Evolutionary conservation across 1,140 invertebrate species (phyloP), one percentile per base, ranked within the genome.

Genomic region (Cylas formicarius): DNA sequence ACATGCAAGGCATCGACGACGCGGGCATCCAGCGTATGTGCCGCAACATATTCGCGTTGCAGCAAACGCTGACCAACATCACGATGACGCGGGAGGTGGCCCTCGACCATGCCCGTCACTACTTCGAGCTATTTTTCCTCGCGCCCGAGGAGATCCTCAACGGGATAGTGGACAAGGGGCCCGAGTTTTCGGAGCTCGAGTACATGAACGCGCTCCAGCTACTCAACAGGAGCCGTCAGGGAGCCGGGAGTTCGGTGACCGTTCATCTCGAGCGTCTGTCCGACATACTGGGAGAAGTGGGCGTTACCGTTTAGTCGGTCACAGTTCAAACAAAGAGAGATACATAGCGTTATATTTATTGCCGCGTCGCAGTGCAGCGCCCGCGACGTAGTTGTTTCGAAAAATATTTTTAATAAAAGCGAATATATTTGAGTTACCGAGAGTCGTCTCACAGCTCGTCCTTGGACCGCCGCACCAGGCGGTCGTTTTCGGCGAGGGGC

Each of bases 61-160:
- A 92, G 58, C 87, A 91, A 64, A 86, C 84, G 13, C 62, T 92
- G 2, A 86, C 84, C 16, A 85, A 84, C 55, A 88, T 93, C 27
- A 91, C 87, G 6, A 80, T 84, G 67, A 77, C 82, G 0, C 71
- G 87, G 39, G 89, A 92, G 68, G 67, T 86, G 11, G 85, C 88
- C 26, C 66, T 92, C n/a, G 87, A 92, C 69, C 78, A 89, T 63
- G 91, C 91, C 0, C 72, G 86, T 49, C 80, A 86, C 54, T 95
- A 92, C 69, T 90, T 88, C 63, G 88, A 94, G 59, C 69, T 96
- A 28, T 81, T 96, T 37, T 84, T 86, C 55, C 75, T 84, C 49
- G 78, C 81, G 23, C 84, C 86, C 1, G 86, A 93, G 62, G 89
- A 93, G 67, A 86, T 97, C 57, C 71, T 96, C 20, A 80, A 81